phyloP scores from a whole-genome alignment of 2,113 vertebrate genomes.

The Anhinga rufa region DNA sequence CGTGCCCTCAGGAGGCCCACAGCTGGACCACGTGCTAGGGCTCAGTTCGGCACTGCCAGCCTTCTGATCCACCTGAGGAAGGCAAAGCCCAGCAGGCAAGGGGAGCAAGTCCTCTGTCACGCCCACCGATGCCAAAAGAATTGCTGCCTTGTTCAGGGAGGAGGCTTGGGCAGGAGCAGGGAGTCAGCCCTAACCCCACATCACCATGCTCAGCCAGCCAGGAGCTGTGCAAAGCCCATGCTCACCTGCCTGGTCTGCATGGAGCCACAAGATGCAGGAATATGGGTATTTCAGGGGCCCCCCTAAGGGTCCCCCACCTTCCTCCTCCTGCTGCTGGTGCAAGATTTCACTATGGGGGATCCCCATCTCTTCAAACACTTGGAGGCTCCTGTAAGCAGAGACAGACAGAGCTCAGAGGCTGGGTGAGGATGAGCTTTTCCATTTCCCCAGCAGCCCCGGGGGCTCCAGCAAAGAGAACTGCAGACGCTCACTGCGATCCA shows the following conservation, averaged over 20 bases:
- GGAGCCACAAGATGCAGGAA: constrained; percentile 93
- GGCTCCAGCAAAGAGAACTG: neutral
- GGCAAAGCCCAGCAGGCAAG: neutral
- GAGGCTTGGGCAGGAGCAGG: neutral
- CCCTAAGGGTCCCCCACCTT: constrained; percentile 85
- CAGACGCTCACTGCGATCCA: neutral
- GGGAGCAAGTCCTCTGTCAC: neutral
- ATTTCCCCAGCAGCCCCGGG: neutral
- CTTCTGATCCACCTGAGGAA: neutral
- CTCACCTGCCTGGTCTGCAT: constrained; percentile 85
- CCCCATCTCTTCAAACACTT: constrained; percentile 87
- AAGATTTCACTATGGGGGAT: constrained; percentile 87
- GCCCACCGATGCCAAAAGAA: neutral
- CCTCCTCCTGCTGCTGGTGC: constrained; percentile 82
- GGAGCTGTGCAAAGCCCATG: neutral
- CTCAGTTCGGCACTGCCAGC: neutral
- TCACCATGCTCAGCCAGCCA: neutral
- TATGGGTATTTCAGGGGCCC: constrained; percentile 86
- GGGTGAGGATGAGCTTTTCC: neutral
- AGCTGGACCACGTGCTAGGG: neutral
- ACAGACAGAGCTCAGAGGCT: constrained; percentile 1
- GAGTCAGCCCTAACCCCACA: neutral
- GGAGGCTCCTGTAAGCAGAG: constrained; percentile 84
- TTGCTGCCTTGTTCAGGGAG: neutral
- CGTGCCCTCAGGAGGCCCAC: neutral